These are phyloP conservation scores for Zaprionus lachaisei DNA, from an alignment of 1,140 invertebrate species.

Conservation along the genomic window DNA sequence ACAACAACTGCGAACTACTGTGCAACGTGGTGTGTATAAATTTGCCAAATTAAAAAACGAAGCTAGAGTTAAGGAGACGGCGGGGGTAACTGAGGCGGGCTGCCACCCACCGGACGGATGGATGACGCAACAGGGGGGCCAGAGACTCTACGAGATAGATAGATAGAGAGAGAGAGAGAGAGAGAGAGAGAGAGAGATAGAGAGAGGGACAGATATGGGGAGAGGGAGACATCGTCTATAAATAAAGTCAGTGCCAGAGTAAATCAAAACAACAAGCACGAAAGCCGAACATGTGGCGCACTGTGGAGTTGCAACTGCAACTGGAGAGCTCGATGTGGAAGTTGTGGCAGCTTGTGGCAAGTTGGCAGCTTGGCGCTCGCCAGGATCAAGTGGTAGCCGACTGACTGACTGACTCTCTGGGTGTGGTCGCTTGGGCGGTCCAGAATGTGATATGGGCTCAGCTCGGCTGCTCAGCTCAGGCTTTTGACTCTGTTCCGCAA, in stretches of 20 bases:
- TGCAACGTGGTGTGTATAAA: slow-evolving; percentile 72
- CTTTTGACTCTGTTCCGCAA: slow-evolving; percentile 3
- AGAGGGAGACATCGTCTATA: slow-evolving; percentile 61
- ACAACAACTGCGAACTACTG: slow-evolving; percentile 64
- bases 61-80: slow-evolving; percentile 43
- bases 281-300: slow-evolving; percentile 67
- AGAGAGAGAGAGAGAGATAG: background rate
- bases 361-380: slow-evolving; percentile 46
- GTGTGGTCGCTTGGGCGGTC: slow-evolving; percentile 66
- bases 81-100: slow-evolving; percentile 35
- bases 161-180: background rate
- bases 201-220: background rate
- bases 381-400: slow-evolving; percentile 72
- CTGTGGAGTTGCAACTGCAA: slow-evolving; percentile 16
- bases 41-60: slow-evolving; percentile 79
- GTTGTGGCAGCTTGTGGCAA: slow-evolving; percentile 24
- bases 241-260: slow-evolving; percentile 71
- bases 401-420: slow-evolving; percentile 31
- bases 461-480: slow-evolving; percentile 4
- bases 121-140: slow-evolving; percentile 78
- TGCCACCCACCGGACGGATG: slow-evolving; percentile 75
- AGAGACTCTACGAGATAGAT: slow-evolving; percentile 5
- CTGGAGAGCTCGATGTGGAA: slow-evolving; percentile 1
- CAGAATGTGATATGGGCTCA: slow-evolving; percentile 42
- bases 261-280: slow-evolving; percentile 77